Base-by-base conservation (phyloP, 1,140 invertebrate genomes). In the Chlorops oryzae region DNA sequence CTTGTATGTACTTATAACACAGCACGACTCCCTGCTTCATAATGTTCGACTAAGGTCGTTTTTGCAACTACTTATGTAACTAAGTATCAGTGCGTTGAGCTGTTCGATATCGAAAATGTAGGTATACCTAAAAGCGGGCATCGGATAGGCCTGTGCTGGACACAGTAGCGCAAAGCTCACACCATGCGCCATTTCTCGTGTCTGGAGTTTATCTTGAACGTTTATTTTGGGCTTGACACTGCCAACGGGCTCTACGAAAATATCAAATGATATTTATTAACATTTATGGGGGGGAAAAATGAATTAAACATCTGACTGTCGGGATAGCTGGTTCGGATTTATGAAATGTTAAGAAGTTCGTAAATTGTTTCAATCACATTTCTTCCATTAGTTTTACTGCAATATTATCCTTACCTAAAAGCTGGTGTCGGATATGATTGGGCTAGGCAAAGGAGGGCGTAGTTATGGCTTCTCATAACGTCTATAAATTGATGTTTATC, bases 51-150 rank as follows among this genome's bases (percentile, higher is more conserved):
- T n/a, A n/a, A n/a, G n/a, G n/a, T n/a, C n/a, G n/a, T n/a, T n/a
- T n/a, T n/a, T n/a, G n/a, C n/a, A n/a, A n/a, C n/a, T n/a, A n/a
- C n/a, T n/a, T n/a, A n/a, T n/a, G n/a, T n/a, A n/a, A n/a, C n/a
- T n/a, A n/a, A n/a, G n/a, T n/a, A n/a, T n/a, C n/a, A n/a, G n/a
- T n/a, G n/a, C n/a, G n/a, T n/a, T n/a, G n/a, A n/a, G n/a, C n/a
- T n/a, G n/a, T n/a, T n/a, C n/a, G n/a, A n/a, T n/a, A n/a, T n/a
- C n/a, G n/a, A n/a, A n/a, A n/a, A n/a, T n/a, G n/a, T n/a, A n/a
- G n/a, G n/a, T n/a, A n/a, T 81, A 87, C 85, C 84, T 86, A 79
- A 81, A 80, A 28, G 77, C 67, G 57, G 85, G 79, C 63, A 81
- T 77, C 52, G 83, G 84, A 73, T 79, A 85, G 37, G 80, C 82